Base-by-base conservation (phyloP, 2,113 vertebrate species). In the Catharus minimus region DNA sequence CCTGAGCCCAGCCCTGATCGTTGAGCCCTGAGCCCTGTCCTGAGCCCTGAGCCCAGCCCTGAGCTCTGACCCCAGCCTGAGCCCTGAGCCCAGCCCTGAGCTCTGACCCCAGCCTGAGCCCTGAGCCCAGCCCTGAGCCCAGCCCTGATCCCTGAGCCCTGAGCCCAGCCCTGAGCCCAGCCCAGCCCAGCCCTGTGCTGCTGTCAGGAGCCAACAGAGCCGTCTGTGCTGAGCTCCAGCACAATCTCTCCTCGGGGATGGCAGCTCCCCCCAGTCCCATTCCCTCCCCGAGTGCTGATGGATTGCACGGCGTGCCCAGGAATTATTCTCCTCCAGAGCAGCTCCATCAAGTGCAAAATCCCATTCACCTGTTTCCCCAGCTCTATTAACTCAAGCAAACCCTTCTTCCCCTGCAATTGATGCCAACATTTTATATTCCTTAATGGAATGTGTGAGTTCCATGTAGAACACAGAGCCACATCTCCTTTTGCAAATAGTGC, bases 161-260 rank as follows among this genome's bases (percentile, higher is more conserved):
- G 38, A 38, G 38, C 38, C 38, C 38, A 38, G 9, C 38, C 38
- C 38, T 38, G 38, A 9, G 0, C 38, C 7, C 11, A 13, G 36
- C 8, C 32, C 41, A 9, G 0, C 28, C 53, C 50, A 23, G 38
- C 38, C 24, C 44, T 4, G 28, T 10, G 41, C 30, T 8, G 24
- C 4, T 39, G 53, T 0, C 15, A 20, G 0, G 1, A 14, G 57
- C 0, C 10, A 46, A 7, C 23, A 12, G 1, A 32, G 22, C 18
- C 38, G 5, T 15, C 11, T 8, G 5, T 15, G 50, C 14, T 8
- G 7, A 53, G 12, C 46, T 46, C 9, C 71, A 14, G 1, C 18
- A 28, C 3, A 12, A 46, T 7, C 1, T 5, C 5, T 15, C 3
- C 58, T 6, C 4, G 2, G 62, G 47, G 16, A 14, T 11, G 38